phyloP scores from a whole-genome alignment of 2,113 vertebrate species.

The Galemys pyrenaicus region DNA sequence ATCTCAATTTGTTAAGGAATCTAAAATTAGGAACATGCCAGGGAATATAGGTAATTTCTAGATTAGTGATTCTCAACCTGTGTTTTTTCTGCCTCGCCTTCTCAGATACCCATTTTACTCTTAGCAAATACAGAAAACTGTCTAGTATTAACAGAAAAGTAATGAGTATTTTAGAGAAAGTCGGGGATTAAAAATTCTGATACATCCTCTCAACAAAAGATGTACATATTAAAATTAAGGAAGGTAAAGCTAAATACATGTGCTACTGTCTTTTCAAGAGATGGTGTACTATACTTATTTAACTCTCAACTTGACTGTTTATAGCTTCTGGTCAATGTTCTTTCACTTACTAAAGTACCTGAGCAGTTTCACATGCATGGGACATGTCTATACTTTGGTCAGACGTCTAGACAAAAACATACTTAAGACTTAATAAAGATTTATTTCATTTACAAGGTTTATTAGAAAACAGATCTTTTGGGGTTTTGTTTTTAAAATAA shows the following conservation, averaged over 20 bases:
- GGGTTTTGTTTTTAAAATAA: slow-evolving; percentile 50
- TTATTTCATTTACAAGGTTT: slow-evolving; percentile 25
- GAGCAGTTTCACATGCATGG: neutral
- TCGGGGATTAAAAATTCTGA: neutral
- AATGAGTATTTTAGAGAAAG: neutral
- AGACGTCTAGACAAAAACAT: slow-evolving; percentile 11
- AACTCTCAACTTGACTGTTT: slow-evolving; percentile 12
- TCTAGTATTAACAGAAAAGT: neutral
- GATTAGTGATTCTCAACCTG: neutral
- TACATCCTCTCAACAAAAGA: neutral
- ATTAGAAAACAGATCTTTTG: slow-evolving; percentile 36
- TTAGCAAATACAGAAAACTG: neutral
- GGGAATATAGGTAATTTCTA: slow-evolving; percentile 11
- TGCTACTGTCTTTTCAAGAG: slow-evolving; percentile 4
- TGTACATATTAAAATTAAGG: neutral
- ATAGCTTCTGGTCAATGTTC: slow-evolving; percentile 29
- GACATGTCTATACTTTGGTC: slow-evolving; percentile 6
- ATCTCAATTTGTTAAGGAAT: neutral
- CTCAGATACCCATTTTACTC: neutral
- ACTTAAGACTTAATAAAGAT: neutral
- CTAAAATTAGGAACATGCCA: slow-evolving; percentile 27
- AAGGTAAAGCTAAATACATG: neutral
- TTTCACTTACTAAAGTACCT: slow-evolving; percentile 15
- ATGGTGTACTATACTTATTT: neutral
- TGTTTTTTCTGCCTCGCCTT: neutral